Evolutionary conservation across 2,113 vertebrate genomes (phyloP), one percentile per base, ranked within the genome.

Genomic region (Myotis yumanensis): DNA sequence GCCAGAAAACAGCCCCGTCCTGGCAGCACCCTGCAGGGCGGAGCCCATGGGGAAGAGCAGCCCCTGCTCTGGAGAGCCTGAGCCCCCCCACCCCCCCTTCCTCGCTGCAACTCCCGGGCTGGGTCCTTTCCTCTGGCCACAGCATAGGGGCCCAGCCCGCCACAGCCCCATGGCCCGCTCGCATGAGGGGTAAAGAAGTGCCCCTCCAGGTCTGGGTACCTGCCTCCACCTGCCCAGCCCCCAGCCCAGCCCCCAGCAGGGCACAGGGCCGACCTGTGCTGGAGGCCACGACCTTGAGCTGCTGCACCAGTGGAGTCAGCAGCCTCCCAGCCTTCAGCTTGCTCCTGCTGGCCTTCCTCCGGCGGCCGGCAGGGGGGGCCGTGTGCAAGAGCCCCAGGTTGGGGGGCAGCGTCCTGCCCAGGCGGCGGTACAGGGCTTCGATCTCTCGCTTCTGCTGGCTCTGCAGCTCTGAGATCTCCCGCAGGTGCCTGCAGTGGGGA

Each of bases 401-500:
- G 40, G 99, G 97, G 82, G 99, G 99, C 28, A 99, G 98, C 0
- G 98, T 98, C 98, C 99, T 99, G 81, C 99, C 99, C 86, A 99
- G 97, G 0, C 99, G 98, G 51, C 95, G 97, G 95, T 99, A 99
- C 37, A 99, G 97, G 12, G 99, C 98, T 97, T 99, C 99, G 7
- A 99, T 99, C 97, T 99, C 99, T 23, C 98, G 99, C 82, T 99
- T 98, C 97, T 99, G 99, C 95, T 99, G 98, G 20, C 99, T 99
- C 98, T 99, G 99, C 59, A 99, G 98, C 97, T 99, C 99, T 2
- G 99, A 99, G 91, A 99, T 99, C 98, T 99, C 99, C 77, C 98
- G 99, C 98, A 99, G 98, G 97, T 99, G 99, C 96, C 99, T 99
- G 84, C 7, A 12, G 20, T 51, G 88, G 28, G 43, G 4, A 54